These are phyloP conservation scores for Patella pellucida DNA, from an alignment of 2,888 invertebrate genomes.

Conservation along the genomic window DNA sequence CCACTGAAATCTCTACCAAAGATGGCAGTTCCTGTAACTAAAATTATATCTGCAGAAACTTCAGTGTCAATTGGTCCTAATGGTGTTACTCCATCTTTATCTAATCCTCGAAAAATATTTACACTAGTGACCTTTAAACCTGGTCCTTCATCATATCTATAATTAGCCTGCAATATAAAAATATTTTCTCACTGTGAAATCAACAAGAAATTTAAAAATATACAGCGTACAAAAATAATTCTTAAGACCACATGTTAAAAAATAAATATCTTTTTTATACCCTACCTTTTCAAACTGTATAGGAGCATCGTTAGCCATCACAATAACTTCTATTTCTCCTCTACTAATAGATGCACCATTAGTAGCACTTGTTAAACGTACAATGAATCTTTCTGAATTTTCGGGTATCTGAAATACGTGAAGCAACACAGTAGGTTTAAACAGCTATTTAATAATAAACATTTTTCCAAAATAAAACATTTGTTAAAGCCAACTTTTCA, in stretches of 20 bases:
- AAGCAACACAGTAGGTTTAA: too few relatives aligned
- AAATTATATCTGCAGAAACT: slow-evolving; percentile 53
- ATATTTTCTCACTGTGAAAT: not conserved
- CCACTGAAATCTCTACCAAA: slow-evolving; percentile 53
- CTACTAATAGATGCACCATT: slow-evolving; percentile 47
- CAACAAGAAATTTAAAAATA: too few relatives aligned
- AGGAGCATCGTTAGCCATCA: slow-evolving; percentile 66
- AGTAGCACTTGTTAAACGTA: slow-evolving; percentile 49
- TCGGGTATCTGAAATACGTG: slow-evolving; percentile 56
- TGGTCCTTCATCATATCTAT: slow-evolving; percentile 57
- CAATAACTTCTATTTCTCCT: slow-evolving; percentile 47
- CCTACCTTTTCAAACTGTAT: slow-evolving; percentile 62
- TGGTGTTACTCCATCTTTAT: slow-evolving; percentile 45
- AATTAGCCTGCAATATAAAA: slow-evolving; percentile 50
- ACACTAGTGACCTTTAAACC: slow-evolving; percentile 39
- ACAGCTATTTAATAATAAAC: too few relatives aligned
- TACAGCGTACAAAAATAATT: too few relatives aligned
- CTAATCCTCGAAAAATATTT: slow-evolving; percentile 56
- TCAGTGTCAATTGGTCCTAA: slow-evolving; percentile 53
- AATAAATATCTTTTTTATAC: not conserved
- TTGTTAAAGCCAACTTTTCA: too few relatives aligned
- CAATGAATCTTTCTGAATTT: slow-evolving; percentile 58
- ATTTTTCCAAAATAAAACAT: too few relatives aligned
- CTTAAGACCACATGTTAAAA: too few relatives aligned
- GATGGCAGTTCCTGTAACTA: slow-evolving; percentile 44